Conservation (phyloP, 2,797 vertebrate genomes). For the Remorina albescens region DNA sequence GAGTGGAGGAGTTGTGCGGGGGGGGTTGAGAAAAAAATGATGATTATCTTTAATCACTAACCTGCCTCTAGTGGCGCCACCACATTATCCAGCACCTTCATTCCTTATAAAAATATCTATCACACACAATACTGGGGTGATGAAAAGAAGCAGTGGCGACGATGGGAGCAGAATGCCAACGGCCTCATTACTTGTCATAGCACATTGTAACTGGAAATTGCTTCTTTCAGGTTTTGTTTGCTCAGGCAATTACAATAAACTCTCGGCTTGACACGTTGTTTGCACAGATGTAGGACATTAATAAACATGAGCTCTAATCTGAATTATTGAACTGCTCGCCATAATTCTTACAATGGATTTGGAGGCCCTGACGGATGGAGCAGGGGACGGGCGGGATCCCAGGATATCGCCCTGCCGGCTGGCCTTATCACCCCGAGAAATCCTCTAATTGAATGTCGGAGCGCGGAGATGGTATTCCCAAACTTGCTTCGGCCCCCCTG, state of each 20-base stretch:
- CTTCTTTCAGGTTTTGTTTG: conserved; percentile 99
- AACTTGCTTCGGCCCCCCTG: conserved; percentile 69
- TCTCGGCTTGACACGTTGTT: conserved; percentile 99
- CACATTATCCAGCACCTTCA: conserved; percentile 94
- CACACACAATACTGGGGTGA: conserved; percentile 91
- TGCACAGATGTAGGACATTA: conserved; percentile 99
- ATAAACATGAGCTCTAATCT: conserved; percentile 99
- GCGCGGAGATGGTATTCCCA: conserved; percentile 84
- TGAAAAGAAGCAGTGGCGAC: conserved; percentile 90
- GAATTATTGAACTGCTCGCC: conserved; percentile 99
- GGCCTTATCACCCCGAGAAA: conserved; percentile 92
- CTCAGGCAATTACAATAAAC: conserved; percentile 99
- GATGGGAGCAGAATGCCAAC: conserved; percentile 97
- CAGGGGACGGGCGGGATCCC: conserved; percentile 88
- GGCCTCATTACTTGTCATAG: conserved; percentile 99
- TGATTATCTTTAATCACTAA: conserved; percentile 98
- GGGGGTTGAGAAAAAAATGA: conserved; percentile 77
- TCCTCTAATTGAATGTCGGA: conserved; percentile 91
- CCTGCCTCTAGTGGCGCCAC: conserved; percentile 89
- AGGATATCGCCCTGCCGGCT: conserved; percentile 85
- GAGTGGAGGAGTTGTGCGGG: too few species aligned
- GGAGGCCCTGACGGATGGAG: conserved; percentile 83
- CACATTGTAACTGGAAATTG: conserved; percentile 99
- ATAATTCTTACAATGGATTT: conserved; percentile 97
- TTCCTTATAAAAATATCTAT: conserved; percentile 98